Base-by-base conservation (phyloP, 2,888 invertebrate species). In the Lepidochrysops patricia region DNA sequence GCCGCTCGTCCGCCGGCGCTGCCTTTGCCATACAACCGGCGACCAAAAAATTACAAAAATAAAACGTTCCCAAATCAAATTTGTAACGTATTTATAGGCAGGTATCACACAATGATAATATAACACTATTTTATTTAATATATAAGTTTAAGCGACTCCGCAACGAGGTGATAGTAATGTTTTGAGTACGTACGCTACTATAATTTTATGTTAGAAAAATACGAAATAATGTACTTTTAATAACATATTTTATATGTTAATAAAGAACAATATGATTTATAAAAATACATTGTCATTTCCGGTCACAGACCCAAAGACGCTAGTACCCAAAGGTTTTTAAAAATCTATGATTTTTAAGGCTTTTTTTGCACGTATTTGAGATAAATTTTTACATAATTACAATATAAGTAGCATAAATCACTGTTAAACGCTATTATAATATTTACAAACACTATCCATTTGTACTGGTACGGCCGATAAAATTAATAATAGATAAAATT, bases 271-370 rank as follows among this genome's bases (percentile, higher is more conserved):
- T 86, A 87, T 84, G 81, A 76, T 85, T 84, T 87, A 87, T 85
- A 88, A 88, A 88, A 88, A 88, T 88, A 88, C 86, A 87, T 86
- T 78, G 82, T 79, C 84, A 79, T 72, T 72, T 67, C 74, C 76
- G 81, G 75, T 81, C 79, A 70, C 73, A 66, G 73, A 78, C 80
- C 82, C 76, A 77, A 74, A 80, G 85, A 79, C 82, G 80, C 85
- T 86, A 86, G 85, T 85, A 84, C 84, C 84, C 82, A 85, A 81
- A 66, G 73, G 78, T 74, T 75, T 75, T 84, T 82, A 86, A 87
- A 88, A 87, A 87, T 87, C 87, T 86, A 82, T 77, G 86, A 86
- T 87, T 86, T 86, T 88, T 85, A 89, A 89, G 86, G 87, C 87
- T 84, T 80, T 72, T 84, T 72, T 86, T 84, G 83, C 82, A 84